Evolutionary conservation across 2,113 vertebrate genomes (phyloP).

Genomic region (Sinocyclocheilus grahami): DNA sequence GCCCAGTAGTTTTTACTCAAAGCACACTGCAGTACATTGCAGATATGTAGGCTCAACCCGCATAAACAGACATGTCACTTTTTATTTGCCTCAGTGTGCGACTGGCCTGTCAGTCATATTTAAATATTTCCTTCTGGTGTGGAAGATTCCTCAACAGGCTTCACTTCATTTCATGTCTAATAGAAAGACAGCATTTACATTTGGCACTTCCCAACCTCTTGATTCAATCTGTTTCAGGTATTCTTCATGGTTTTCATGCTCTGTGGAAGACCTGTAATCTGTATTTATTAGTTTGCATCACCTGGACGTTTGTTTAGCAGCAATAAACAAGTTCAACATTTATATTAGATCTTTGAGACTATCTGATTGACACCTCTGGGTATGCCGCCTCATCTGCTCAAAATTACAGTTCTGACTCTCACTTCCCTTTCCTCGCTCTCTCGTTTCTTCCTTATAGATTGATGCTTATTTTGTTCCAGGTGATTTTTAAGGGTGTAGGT

Average conservation of each 20-base stretch:
- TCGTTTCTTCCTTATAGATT: background rate
- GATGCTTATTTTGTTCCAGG: conserved; percentile 33
- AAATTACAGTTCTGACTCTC: conserved; percentile 12
- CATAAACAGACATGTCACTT: conserved; percentile 39
- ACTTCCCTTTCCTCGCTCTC: background rate
- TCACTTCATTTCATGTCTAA: conserved; percentile 31
- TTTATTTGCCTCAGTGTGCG: conserved; percentile 25
- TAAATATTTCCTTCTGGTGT: conserved; percentile 17
- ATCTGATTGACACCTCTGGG: conserved; percentile 20
- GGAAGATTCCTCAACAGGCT: conserved; percentile 20
- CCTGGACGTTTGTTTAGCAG: background rate
- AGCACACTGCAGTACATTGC: background rate
- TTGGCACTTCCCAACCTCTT: background rate
- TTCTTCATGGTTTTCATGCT: conserved; percentile 5
- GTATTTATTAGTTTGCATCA: background rate
- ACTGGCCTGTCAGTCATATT: conserved; percentile 38
- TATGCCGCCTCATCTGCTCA: background rate
- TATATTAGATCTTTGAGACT: background rate
- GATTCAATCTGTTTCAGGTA: conserved; percentile 20
- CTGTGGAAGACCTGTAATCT: background rate
- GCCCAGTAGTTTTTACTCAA: background rate
- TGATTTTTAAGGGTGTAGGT: conserved; percentile 31
- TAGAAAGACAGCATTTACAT: conserved; percentile 35
- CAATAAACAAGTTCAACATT: background rate
- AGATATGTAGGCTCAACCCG: background rate